These are phyloP conservation scores for Nycticebus coucang DNA, from an alignment of 2,113 vertebrate species.

Conservation along the genomic window DNA sequence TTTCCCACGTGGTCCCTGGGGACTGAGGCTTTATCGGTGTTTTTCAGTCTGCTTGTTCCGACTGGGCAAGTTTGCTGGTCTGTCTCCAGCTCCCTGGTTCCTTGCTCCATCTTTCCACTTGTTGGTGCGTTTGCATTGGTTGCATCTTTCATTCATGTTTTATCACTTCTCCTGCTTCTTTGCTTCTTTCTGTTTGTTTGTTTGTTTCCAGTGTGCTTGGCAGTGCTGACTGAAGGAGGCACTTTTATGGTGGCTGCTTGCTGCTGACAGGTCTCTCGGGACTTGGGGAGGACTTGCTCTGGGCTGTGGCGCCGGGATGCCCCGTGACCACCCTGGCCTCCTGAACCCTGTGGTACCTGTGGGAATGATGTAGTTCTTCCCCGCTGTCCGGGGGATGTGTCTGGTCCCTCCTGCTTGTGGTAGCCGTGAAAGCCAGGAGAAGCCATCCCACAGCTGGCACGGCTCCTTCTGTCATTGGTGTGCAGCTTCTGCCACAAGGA, in stretches of 20 bases:
- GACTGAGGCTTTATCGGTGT: background rate
- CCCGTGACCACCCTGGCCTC: background rate
- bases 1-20: background rate
- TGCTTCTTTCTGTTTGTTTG: too few relatives aligned
- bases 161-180: background rate
- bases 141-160: background rate
- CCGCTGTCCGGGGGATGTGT: background rate
- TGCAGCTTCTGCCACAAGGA: fast-evolving
- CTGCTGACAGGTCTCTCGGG: background rate
- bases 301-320: background rate
- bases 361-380: background rate
- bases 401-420: too few relatives aligned
- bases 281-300: fast-evolving
- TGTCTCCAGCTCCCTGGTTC: background rate
- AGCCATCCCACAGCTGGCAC: fast-evolving
- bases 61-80: background rate
- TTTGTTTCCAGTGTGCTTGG: background rate
- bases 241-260: background rate
- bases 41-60: background rate
- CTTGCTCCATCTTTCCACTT: background rate
- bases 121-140: background rate
- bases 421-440: background rate
- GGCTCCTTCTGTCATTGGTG: background rate
- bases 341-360: background rate
- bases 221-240: too few relatives aligned